Conservation (phyloP, 2,113 vertebrate species). For the Ciconia maguari region DNA sequence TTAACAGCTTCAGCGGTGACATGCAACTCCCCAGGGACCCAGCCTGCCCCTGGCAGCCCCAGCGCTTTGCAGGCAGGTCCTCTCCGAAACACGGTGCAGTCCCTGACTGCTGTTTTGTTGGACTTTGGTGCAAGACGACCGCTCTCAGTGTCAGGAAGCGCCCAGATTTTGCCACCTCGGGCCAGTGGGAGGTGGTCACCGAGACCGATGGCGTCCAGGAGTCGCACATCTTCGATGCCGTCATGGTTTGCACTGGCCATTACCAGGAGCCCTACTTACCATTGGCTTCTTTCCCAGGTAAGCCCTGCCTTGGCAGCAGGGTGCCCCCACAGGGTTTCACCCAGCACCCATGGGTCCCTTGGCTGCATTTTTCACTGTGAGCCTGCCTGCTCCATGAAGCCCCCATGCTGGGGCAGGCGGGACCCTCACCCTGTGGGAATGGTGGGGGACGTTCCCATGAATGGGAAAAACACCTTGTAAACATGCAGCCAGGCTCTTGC, state of each 20-base stretch:
- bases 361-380: not conserved
- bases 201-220: slow-evolving; percentile 53
- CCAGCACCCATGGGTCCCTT: not conserved
- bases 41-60: not conserved
- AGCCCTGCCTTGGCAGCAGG: not conserved
- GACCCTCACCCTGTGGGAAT: not conserved
- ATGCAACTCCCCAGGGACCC: not conserved
- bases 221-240: slow-evolving; percentile 80
- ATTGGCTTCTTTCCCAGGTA: slow-evolving; percentile 83
- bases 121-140: slow-evolving; percentile 75
- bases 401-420: rapidly evolving
- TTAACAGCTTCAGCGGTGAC: not conserved
- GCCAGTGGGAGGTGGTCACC: slow-evolving; percentile 89
- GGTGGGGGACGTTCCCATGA: not conserved
- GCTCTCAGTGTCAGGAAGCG: slow-evolving; percentile 74
- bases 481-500: not conserved
- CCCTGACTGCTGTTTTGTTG: not conserved
- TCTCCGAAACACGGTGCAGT: rapidly evolving
- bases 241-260: slow-evolving; percentile 86
- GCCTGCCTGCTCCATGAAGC: not conserved
- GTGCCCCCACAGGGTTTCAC: not conserved
- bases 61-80: not conserved
- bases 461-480: not conserved
- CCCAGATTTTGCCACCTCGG: slow-evolving; percentile 77
- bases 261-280: slow-evolving; percentile 76